These are phyloP conservation scores for Sicus ferrugineus DNA, from an alignment of 2,888 invertebrate genomes.

Conservation along the genomic window DNA sequence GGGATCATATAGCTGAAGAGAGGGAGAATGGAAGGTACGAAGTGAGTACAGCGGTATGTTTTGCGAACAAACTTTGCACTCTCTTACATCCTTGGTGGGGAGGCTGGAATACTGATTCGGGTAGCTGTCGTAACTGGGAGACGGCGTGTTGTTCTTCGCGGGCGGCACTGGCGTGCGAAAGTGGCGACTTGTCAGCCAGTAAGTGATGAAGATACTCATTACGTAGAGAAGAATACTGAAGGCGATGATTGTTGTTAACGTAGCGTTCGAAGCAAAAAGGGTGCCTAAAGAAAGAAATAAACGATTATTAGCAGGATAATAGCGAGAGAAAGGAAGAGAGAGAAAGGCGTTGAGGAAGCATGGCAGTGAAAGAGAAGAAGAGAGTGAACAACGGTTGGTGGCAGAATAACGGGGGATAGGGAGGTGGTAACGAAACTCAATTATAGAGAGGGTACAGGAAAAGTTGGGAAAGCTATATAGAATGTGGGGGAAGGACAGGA, in stretches of 20 bases:
- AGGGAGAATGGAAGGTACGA: constrained; percentile 3
- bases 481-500: neutral
- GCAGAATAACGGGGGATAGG: too few species aligned
- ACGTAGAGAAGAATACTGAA: constrained; percentile 64
- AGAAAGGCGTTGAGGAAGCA: too few species aligned
- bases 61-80: neutral
- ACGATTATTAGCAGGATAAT: neutral
- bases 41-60: neutral
- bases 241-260: constrained; percentile 61
- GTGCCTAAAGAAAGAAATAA: constrained; percentile 45
- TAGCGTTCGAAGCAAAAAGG: constrained; percentile 49
- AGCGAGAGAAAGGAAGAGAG: neutral
- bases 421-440: too few species aligned
- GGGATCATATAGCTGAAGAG: constrained; percentile 60
- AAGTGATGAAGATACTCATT: constrained; percentile 62
- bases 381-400: too few species aligned
- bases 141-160: constrained; percentile 66
- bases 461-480: neutral
- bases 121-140: constrained; percentile 82
- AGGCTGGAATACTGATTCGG: constrained; percentile 86
- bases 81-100: constrained; percentile 78
- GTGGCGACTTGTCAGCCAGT: constrained; percentile 65
- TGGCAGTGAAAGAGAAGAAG: too few species aligned
- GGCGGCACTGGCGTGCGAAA: constrained; percentile 49
- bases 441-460: too few species aligned